Conservation (phyloP, 2,797 vertebrate species). For the Enteromius fasciolatus region DNA sequence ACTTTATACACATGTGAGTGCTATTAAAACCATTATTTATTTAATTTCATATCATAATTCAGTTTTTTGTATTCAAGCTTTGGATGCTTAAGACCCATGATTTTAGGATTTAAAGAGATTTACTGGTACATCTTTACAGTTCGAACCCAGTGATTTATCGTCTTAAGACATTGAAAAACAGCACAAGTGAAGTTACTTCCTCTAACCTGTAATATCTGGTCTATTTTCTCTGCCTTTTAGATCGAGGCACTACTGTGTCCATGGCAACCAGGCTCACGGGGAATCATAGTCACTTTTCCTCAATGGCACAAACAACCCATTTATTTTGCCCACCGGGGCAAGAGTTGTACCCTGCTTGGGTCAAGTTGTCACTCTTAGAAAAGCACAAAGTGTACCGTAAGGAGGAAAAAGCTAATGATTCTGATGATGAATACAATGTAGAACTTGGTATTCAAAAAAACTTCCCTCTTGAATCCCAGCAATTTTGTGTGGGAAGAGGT, state of each 20-base stretch:
- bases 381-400: neutral
- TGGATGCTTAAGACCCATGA: neutral
- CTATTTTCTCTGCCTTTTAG: slow-evolving; percentile 18
- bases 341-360: slow-evolving; percentile 29
- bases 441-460: neutral
- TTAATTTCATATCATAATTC: neutral
- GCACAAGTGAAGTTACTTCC: slow-evolving; percentile 1
- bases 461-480: neutral
- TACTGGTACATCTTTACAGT: neutral
- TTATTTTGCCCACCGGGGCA: slow-evolving; percentile 14
- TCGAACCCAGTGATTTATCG: neutral
- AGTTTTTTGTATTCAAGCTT: neutral
- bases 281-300: slow-evolving; percentile 16
- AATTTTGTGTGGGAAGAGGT: neutral
- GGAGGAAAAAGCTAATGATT: neutral
- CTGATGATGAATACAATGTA: neutral
- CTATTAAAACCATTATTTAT: neutral
- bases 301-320: slow-evolving; percentile 28
- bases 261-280: slow-evolving; percentile 64
- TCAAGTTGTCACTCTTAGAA: slow-evolving; percentile 35
- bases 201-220: slow-evolving; percentile 18
- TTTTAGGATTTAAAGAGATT: neutral
- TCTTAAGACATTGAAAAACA: neutral
- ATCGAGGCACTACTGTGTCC: slow-evolving; percentile 57
- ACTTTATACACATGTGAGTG: neutral